A percentile compares a stretch with the other conserved stretches of the same genome.
Conservation (phyloP, 2,888 invertebrate species). For the Zaprionus obscuricornis region DNA sequence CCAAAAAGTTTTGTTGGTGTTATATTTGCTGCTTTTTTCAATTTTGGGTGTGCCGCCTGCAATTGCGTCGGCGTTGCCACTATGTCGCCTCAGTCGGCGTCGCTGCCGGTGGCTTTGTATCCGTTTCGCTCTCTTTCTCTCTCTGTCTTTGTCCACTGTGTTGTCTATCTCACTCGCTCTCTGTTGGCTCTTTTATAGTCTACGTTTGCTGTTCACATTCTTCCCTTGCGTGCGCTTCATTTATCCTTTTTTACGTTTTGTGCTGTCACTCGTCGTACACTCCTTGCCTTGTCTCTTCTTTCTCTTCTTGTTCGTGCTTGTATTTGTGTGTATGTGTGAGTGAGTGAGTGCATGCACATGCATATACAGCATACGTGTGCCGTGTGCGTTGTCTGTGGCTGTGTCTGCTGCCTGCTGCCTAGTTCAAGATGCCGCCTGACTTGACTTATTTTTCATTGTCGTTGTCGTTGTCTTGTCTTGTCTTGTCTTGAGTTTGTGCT, state of each 20-base stretch:
- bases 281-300: slow-evolving; percentile 38
- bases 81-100: slow-evolving; percentile 70
- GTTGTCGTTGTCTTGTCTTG: slow-evolving; percentile 49
- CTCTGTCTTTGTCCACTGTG: slow-evolving; percentile 12
- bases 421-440: slow-evolving; percentile 60
- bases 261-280: slow-evolving; percentile 55
- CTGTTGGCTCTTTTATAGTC: slow-evolving; percentile 49
- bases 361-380: no score
- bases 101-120: slow-evolving; percentile 70
- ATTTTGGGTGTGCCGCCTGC: slow-evolving; percentile 80
- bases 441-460: slow-evolving; percentile 77
- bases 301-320: slow-evolving; percentile 27
- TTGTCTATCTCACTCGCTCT: slow-evolving; percentile 34
- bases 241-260: slow-evolving; percentile 73
- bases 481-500: slow-evolving; percentile 32
- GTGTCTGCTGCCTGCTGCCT: slow-evolving; percentile 30
- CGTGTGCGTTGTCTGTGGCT: slow-evolving; percentile 46
- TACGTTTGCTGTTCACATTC: slow-evolving; percentile 51
- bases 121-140: slow-evolving; percentile 59
- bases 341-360: neutral
- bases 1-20: slow-evolving; percentile 41
- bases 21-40: slow-evolving; percentile 54
- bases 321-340: slow-evolving; percentile 6
- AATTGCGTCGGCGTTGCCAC: slow-evolving; percentile 79
- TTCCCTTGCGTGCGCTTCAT: slow-evolving; percentile 59